phyloP scores from a whole-genome alignment of 1,140 invertebrate genomes.

The Epicauta chinensis region DNA sequence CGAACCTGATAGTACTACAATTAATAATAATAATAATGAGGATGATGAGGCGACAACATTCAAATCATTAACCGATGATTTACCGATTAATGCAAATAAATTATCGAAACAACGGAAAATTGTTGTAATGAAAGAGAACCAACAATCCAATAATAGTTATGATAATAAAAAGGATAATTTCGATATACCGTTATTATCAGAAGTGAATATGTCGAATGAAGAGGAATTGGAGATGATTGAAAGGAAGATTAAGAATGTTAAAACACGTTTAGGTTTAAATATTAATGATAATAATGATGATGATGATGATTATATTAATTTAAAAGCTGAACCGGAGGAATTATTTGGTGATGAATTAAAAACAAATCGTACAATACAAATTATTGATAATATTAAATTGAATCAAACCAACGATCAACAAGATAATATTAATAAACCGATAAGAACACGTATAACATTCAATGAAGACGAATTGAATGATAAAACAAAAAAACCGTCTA shows the following conservation, averaged over 20 bases:
- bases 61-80: constrained; percentile 39
- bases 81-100: constrained; percentile 33
- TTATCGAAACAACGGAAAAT: constrained; percentile 37
- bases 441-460: neutral
- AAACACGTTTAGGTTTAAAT: constrained; percentile 48
- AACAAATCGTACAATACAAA: constrained; percentile 1
- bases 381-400: neutral
- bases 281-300: constrained; percentile 47
- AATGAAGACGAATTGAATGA: neutral
- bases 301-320: constrained; percentile 55
- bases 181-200: constrained; percentile 45
- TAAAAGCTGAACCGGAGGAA: constrained; percentile 44
- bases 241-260: constrained; percentile 49
- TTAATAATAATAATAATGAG: constrained; percentile 28
- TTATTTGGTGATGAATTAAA: constrained; percentile 1
- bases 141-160: constrained; percentile 38
- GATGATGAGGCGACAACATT: too few species aligned
- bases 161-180: constrained; percentile 36
- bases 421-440: too few species aligned
- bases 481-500: constrained; percentile 26
- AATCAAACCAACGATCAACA: too few species aligned
- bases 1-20: constrained; percentile 35
- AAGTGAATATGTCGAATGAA: constrained; percentile 44
- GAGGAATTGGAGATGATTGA: constrained; percentile 51
- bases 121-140: constrained; percentile 35